Evolutionary conservation across 1,140 invertebrate genomes (phyloP).

Genomic region (Thereuonema tuberculata): DNA sequence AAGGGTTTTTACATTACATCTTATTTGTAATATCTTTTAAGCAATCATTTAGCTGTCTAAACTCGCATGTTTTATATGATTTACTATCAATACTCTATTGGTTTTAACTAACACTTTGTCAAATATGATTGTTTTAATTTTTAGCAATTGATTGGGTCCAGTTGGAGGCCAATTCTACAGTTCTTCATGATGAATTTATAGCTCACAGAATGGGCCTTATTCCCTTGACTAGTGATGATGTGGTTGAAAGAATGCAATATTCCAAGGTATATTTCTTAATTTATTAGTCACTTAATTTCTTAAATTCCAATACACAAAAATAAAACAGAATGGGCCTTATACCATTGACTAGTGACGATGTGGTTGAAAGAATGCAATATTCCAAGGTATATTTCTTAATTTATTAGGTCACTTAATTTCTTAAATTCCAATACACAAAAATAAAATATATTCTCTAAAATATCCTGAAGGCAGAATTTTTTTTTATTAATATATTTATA

Average conservation of each 20-base stretch:
- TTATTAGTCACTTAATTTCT: not conserved
- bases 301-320: conserved; percentile 6
- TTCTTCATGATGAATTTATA: conserved; percentile 96
- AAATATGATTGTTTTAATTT: too few species aligned
- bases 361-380: conserved; percentile 64
- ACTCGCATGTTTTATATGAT: too few species aligned
- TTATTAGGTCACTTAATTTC: too few species aligned
- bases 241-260: conserved; percentile 64
- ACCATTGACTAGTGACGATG: conserved; percentile 90
- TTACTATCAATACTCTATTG: too few species aligned
- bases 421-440: too few species aligned
- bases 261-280: conserved; percentile 41
- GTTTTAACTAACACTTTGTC: too few species aligned
- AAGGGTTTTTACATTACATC: not conserved
- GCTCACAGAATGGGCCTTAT: conserved; percentile 95
- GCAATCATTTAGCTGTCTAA: too few species aligned
- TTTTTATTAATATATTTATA: too few species aligned
- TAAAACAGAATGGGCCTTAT: conserved; percentile 95
- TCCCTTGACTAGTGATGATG: conserved; percentile 90
- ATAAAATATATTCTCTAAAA: too few species aligned
- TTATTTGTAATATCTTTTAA: not conserved
- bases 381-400: conserved; percentile 53
- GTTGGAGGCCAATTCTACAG: conserved; percentile 94
- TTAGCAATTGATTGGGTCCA: conserved; percentile 99
- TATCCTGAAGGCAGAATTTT: too few species aligned